Base-by-base conservation (phyloP, 2,888 invertebrate genomes). In the Ethmia dodecea region DNA sequence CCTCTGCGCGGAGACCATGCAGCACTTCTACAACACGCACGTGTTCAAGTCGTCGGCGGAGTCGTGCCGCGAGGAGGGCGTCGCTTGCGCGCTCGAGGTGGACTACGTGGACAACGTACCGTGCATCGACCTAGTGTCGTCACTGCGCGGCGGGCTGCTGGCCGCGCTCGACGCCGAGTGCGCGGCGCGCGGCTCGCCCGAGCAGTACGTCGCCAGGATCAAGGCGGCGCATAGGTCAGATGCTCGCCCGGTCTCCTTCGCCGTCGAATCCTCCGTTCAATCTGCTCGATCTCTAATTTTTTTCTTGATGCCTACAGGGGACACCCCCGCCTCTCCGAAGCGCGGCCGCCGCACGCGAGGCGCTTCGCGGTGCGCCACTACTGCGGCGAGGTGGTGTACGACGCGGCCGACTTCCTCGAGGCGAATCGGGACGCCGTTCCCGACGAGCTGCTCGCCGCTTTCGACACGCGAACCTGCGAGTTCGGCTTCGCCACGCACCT, bases 401-500 rank as follows among this genome's bases (percentile, higher is more conserved):
- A 97, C 73, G 93, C 96, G 3, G 90, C 92, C 0, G 94, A 95
- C 62, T 97, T 98, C 74, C 81, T 97, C 37, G 94, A 95, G 55
- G 95, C 96, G 8, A 98, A 98, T 81, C 92, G 94, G 47, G 97
- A 98, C 77, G 92, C 94, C 8, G 93, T 97, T 30, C 95, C 96
- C 1, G 97, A 96, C 68, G 97, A 97, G 69, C 84, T 97, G 55
- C 94, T 98, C 1, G 93, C 94, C 0, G 95, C 96, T 2, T 98
- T 98, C 77, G 94, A 96, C 77, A 94, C 94, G 60, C 93, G 96
- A 58, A 92, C 91, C 37, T 98, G 97, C 78, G 96, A 95, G 70
- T 98, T 98, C 76, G 97, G 97, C n/a, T 98, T 98, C 74, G 97
- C 96, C 1, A 96, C 96, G 11, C 97, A 98, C 70, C 87, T 98